Conservation (phyloP, 2,113 vertebrate species). For the Daphoenositta chrysoptera region DNA sequence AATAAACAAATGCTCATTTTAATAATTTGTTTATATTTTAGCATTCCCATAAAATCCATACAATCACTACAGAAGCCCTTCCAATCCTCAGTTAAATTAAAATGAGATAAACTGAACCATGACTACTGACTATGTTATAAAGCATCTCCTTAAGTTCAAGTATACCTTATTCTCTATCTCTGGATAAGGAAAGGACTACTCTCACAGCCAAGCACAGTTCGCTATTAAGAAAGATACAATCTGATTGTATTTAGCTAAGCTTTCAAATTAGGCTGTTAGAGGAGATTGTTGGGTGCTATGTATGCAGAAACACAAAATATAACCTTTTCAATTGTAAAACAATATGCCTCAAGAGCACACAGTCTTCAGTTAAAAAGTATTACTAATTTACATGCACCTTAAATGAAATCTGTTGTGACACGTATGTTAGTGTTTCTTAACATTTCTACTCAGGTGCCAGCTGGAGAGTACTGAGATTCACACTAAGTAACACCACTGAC, state of each 20-base stretch:
- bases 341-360: background rate
- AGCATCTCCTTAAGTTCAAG: background rate
- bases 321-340: background rate
- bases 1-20: background rate
- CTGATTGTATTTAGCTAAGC: background rate
- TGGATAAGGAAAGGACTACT: background rate
- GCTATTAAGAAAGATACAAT: background rate
- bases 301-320: background rate
- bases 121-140: background rate
- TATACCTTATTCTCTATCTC: background rate
- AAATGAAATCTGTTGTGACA: background rate
- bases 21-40: background rate
- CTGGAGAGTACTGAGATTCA: background rate
- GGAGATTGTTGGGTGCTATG: accelerated
- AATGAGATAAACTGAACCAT: background rate
- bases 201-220: background rate
- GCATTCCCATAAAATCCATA: background rate
- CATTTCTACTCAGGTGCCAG: background rate
- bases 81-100: background rate
- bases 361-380: background rate
- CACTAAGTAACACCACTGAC: background rate
- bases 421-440: background rate
- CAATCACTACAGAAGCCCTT: background rate
- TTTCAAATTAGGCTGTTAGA: background rate
- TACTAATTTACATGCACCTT: background rate